phyloP scores from a whole-genome alignment of 2,888 invertebrate species.

The Caenorhabditis japonica region DNA sequence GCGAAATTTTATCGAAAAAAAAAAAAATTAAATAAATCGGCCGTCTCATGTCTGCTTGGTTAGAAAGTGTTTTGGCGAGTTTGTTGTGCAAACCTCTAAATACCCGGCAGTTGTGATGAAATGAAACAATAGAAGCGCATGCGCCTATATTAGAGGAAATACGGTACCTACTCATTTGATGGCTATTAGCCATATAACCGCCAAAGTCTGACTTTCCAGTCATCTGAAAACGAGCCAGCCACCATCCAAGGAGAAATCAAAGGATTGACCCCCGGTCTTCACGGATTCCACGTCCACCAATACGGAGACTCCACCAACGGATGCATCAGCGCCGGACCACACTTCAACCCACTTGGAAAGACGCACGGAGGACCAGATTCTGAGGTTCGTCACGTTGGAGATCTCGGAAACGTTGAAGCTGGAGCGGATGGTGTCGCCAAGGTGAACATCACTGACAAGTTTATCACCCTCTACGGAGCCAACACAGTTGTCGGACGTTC shows the following conservation, averaged over 20 bases:
- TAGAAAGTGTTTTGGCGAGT: conserved; percentile 9
- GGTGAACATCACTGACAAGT: conserved; percentile 71
- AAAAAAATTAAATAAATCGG: too few species aligned
- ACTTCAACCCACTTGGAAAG: conserved; percentile 78
- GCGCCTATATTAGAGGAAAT: too few species aligned
- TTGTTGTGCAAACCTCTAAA: too few species aligned
- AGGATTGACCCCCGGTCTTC: conserved; percentile 75
- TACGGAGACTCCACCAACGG: conserved; percentile 76
- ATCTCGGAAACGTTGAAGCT: conserved; percentile 76
- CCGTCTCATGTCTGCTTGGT: conserved; percentile 1
- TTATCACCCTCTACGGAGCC: conserved; percentile 68
- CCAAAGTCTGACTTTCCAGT: too few species aligned
- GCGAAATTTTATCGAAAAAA: too few species aligned
- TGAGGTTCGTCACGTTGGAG: conserved; percentile 77
- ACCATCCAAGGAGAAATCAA: conserved; percentile 72
- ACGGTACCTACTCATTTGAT: too few species aligned
- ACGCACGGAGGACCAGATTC: conserved; percentile 77
- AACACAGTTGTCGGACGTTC: conserved; percentile 75
- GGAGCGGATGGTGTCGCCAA: conserved; percentile 73
- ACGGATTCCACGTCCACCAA: conserved; percentile 77
- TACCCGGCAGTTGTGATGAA: too few species aligned
- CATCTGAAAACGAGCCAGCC: conserved; percentile 64
- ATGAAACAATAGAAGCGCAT: too few species aligned
- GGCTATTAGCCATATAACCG: too few species aligned
- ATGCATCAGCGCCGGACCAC: conserved; percentile 77